Evolutionary conservation across 2,113 vertebrate species (phyloP).

Genomic region (Pterocles orientalis): DNA sequence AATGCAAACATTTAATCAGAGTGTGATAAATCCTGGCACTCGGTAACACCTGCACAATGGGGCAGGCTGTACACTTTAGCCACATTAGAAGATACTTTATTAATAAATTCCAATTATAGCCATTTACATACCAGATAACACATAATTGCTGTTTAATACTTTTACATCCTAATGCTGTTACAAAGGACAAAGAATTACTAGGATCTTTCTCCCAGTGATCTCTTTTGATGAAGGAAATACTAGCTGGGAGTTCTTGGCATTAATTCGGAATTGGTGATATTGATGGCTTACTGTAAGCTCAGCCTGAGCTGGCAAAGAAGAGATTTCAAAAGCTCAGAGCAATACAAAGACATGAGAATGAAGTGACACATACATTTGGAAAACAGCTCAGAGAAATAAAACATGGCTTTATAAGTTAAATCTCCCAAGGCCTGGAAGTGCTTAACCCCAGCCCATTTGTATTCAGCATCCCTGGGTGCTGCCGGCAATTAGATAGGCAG

Average conservation of each 20-base stretch:
- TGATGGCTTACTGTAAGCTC: background rate
- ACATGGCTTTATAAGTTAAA: background rate
- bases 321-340: constrained; percentile 7
- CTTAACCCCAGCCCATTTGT: background rate
- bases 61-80: background rate
- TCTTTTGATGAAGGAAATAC: constrained; percentile 35
- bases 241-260: background rate
- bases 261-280: constrained; percentile 8
- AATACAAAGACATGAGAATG: background rate
- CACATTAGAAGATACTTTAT: background rate
- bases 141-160: constrained; percentile 35
- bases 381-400: constrained; percentile 11
- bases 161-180: constrained; percentile 15
- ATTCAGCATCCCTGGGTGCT: background rate
- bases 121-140: constrained; percentile 12
- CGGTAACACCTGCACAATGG: background rate
- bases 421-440: background rate
- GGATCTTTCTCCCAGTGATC: background rate
- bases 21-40: background rate
- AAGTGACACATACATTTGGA: background rate
- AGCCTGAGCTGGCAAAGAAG: background rate
- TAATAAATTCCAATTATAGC: constrained; percentile 22
- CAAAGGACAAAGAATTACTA: constrained; percentile 21
- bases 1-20: background rate
- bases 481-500: background rate